Evolutionary conservation across 2,888 invertebrate genomes (phyloP).

Genomic region (Tiliacea citrago): DNA sequence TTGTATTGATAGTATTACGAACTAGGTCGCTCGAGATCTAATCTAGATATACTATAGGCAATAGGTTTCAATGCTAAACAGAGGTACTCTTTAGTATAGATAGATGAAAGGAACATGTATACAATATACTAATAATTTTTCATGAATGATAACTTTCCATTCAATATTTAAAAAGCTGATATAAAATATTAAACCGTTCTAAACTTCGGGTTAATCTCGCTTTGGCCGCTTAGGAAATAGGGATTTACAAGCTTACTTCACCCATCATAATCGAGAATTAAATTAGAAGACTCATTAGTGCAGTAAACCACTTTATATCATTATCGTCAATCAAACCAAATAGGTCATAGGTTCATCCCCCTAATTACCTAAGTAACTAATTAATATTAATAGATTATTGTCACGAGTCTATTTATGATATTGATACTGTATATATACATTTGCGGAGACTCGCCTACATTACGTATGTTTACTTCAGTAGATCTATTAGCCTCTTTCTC

Average conservation of each 20-base stretch:
- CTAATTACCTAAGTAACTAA: conserved; percentile 23
- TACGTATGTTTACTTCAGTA: conserved; percentile 37
- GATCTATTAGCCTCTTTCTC: conserved; percentile 40
- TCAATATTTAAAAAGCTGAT: not conserved
- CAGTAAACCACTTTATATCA: not conserved
- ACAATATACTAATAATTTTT: not conserved
- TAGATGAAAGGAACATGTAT: conserved; percentile 4
- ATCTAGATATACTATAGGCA: conserved; percentile 47
- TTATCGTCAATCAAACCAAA: conserved; percentile 4
- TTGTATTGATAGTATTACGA: conserved; percentile 60
- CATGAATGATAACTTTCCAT: not conserved
- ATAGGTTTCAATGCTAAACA: conserved; percentile 55
- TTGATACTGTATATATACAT: conserved; percentile 16
- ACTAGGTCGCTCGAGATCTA: conserved; percentile 59
- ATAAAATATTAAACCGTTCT: not conserved
- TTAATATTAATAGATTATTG: conserved; percentile 41
- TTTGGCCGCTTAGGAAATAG: not conserved
- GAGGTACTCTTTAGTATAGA: conserved; percentile 2
- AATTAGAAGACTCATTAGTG: not conserved
- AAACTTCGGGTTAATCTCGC: not conserved
- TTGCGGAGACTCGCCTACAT: conserved; percentile 7
- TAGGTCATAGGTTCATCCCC: conserved; percentile 14
- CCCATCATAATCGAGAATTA: not conserved
- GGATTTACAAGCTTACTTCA: not conserved
- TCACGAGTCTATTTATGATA: conserved; percentile 21